Conservation (phyloP, 2,113 vertebrate species). For the Pelusios castaneus region DNA sequence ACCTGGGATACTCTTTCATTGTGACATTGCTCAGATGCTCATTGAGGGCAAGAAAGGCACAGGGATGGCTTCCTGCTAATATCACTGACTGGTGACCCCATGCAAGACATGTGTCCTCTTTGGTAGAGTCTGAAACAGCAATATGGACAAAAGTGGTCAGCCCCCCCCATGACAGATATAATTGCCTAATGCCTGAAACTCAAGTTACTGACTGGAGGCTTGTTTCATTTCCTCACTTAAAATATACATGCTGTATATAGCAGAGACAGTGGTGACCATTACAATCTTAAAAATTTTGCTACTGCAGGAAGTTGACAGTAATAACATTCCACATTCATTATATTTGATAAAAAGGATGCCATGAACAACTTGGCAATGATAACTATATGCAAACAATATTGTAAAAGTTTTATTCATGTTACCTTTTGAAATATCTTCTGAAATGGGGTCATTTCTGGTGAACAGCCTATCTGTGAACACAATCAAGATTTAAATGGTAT, state of each 20-base stretch:
- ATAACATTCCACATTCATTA: accelerated
- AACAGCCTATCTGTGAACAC: background rate
- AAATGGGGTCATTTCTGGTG: background rate
- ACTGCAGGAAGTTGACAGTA: background rate
- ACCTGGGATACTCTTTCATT: background rate
- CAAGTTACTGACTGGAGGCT: too few species aligned
- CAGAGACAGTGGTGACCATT: background rate
- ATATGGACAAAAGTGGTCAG: background rate
- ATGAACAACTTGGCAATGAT: background rate
- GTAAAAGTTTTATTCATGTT: background rate
- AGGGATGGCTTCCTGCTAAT: background rate
- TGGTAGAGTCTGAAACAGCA: background rate
- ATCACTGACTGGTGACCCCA: background rate
- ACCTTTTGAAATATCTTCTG: background rate
- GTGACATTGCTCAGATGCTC: background rate
- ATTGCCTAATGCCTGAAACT: background rate
- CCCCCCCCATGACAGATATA: background rate
- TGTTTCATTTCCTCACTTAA: background rate
- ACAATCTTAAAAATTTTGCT: background rate
- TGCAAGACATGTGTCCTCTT: background rate
- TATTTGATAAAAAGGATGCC: background rate
- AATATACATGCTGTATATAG: accelerated
- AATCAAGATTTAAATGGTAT: background rate
- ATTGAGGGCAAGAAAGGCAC: background rate
- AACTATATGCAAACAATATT: background rate